A percentile compares a stretch with the other conserved stretches of the same genome.
These are phyloP conservation scores for Hippasteria phrygiana DNA, from an alignment of 53 echinoderm and acorn worm genomes.

Conservation along the genomic window DNA sequence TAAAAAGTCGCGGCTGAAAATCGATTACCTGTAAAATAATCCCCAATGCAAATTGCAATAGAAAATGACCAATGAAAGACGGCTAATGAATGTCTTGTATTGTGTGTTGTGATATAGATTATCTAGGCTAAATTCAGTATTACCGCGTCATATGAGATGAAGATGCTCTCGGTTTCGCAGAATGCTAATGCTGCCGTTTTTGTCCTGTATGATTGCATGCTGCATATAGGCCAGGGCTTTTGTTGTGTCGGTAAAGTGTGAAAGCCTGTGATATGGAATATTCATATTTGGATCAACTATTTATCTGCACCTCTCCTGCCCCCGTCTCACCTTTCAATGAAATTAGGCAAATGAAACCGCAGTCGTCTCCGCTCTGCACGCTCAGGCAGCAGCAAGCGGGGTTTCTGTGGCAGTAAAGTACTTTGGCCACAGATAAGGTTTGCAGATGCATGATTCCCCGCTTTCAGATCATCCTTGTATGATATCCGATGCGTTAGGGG, in stretches of 20 bases:
- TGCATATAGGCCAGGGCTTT: neutral
- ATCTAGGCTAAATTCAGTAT: no score
- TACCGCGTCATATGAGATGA: no score
- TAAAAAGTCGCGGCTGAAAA: no score
- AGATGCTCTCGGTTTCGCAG: no score
- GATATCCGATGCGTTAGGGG: constrained; percentile 49
- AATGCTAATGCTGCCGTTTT: no score
- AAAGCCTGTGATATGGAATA: constrained; percentile 40
- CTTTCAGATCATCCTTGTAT: neutral
- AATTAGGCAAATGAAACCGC: constrained; percentile 61
- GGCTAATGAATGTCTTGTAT: no score
- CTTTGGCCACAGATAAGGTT: constrained; percentile 45
- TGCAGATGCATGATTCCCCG: constrained; percentile 43
- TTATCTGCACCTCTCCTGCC: neutral
- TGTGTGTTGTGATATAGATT: no score
- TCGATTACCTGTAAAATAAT: no score
- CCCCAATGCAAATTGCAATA: no score
- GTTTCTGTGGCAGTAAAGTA: neutral
- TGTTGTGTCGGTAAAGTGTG: neutral
- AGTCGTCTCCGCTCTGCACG: neutral
- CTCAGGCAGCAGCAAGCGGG: neutral
- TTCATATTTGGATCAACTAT: constrained; percentile 41
- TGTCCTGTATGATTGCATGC: neutral
- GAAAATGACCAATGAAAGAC: no score
- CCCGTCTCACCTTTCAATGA: constrained; percentile 54